These are phyloP conservation scores for Propithecus perrieri DNA, from an alignment of 2,797 vertebrate genomes.

Conservation along the genomic window DNA sequence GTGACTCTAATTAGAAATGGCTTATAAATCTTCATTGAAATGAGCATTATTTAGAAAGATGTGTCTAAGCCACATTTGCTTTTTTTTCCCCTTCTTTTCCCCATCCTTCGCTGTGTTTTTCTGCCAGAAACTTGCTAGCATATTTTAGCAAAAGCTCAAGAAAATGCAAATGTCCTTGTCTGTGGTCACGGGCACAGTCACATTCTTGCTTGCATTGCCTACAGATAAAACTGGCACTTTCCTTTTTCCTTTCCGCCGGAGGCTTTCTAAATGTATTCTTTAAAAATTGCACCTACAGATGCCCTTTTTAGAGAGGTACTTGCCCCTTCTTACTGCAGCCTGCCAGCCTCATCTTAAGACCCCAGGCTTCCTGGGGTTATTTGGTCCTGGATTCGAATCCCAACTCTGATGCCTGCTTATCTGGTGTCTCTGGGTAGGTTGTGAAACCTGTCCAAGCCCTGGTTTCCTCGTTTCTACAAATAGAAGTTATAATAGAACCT, in stretches of 20 bases:
- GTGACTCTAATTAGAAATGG: constrained; percentile 58
- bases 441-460: background rate
- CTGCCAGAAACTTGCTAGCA: constrained; percentile 47
- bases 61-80: background rate
- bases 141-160: constrained; percentile 63
- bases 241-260: background rate
- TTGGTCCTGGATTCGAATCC: background rate
- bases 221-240: constrained; percentile 21
- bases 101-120: background rate
- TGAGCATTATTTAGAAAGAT: constrained; percentile 44
- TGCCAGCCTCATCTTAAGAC: background rate
- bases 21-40: constrained; percentile 30
- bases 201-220: background rate
- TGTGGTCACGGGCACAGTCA: background rate
- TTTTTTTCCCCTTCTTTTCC: too few relatives aligned
- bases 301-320: background rate
- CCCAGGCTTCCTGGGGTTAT: background rate
- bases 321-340: background rate
- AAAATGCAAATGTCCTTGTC: constrained; percentile 60
- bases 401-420: background rate
- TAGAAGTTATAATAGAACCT: background rate
- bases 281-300: background rate
- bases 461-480: background rate
- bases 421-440: background rate
- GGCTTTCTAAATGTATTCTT: background rate